A percentile compares a stretch with the other conserved stretches of the same genome.
These are phyloP conservation scores for Parnassius mnemosyne DNA, from an alignment of 2,888 invertebrate genomes.

Conservation along the genomic window DNA sequence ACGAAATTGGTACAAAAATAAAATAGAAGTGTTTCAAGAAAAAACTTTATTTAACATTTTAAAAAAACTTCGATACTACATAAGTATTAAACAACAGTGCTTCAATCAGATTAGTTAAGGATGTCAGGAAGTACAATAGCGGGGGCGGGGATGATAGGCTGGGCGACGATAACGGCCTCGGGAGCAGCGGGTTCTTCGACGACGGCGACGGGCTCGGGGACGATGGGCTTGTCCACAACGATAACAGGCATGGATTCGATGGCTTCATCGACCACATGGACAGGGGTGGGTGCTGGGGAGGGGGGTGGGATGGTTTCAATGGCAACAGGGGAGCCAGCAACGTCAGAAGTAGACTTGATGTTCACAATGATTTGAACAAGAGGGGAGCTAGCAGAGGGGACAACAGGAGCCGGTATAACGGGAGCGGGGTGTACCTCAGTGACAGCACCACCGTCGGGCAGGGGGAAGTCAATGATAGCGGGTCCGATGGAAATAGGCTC, in stretches of 20 bases:
- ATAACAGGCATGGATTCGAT: slow-evolving; percentile 24
- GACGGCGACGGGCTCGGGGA: slow-evolving; percentile 33
- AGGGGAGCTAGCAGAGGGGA: slow-evolving; percentile 27
- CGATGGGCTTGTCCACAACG: neutral
- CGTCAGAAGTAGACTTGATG: slow-evolving; percentile 25
- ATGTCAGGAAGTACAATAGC: slow-evolving; percentile 33
- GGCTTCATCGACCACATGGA: slow-evolving; percentile 26
- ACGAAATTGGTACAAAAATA: too few species aligned
- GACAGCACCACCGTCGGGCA: slow-evolving; percentile 30
- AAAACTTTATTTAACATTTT: too few species aligned
- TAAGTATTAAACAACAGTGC: too few species aligned
- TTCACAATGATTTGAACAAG: slow-evolving; percentile 39
- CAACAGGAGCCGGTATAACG: slow-evolving; percentile 13
- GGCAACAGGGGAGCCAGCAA: slow-evolving; percentile 18
- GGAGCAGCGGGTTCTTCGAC: slow-evolving; percentile 31
- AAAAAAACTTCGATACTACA: too few species aligned
- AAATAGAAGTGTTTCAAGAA: too few species aligned
- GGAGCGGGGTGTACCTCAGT: slow-evolving; percentile 33
- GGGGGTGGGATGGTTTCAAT: slow-evolving; percentile 13
- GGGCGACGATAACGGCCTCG: slow-evolving; percentile 29
- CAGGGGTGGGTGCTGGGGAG: slow-evolving; percentile 21
- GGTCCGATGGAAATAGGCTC: slow-evolving; percentile 28
- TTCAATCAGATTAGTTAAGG: slow-evolving; percentile 18
- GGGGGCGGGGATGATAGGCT: slow-evolving; percentile 31
- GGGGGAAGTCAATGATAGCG: slow-evolving; percentile 23